Evolutionary conservation across 2,888 invertebrate species (phyloP).

Genomic region (Morinoia aosen): DNA sequence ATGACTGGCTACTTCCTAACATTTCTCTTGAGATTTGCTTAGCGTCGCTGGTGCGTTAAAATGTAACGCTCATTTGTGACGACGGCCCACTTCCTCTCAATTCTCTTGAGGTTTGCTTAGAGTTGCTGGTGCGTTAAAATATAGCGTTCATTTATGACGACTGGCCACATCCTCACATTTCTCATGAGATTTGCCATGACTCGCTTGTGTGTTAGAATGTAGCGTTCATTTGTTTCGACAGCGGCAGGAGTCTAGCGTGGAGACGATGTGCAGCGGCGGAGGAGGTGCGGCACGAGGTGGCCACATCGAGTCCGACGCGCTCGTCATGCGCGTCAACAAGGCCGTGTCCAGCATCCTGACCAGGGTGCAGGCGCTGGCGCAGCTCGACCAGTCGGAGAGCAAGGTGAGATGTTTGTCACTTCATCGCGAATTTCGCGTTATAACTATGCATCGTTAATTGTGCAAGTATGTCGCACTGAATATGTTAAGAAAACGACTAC

Average conservation of each 20-base stretch:
- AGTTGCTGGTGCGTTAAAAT: too few relatives aligned
- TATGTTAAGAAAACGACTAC: background rate
- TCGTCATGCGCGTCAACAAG: constrained; percentile 90
- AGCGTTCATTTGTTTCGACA: background rate
- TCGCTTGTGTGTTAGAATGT: background rate
- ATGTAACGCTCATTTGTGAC: too few relatives aligned
- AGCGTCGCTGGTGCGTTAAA: too few relatives aligned
- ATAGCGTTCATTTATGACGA: too few relatives aligned
- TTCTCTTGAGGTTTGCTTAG: too few relatives aligned
- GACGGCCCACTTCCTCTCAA: too few relatives aligned
- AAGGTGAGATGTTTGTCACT: constrained; percentile 76
- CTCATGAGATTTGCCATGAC: background rate
- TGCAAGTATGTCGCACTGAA: background rate
- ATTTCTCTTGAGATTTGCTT: too few relatives aligned
- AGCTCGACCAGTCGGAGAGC: constrained; percentile 93
- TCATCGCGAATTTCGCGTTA: background rate
- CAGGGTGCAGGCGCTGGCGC: constrained; percentile 87
- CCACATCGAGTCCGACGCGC: constrained; percentile 87
- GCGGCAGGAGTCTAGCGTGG: constrained; percentile 56
- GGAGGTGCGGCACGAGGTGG: constrained; percentile 72
- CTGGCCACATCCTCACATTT: too few relatives aligned
- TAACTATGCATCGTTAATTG: background rate
- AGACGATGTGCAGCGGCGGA: constrained; percentile 52
- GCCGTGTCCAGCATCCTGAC: constrained; percentile 89
- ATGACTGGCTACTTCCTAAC: too few relatives aligned